Percentiles rank a stretch among this genome's conserved stretches.
Evolutionary conservation across 2,888 invertebrate species (phyloP).

Genomic region (Alitta virens): DNA sequence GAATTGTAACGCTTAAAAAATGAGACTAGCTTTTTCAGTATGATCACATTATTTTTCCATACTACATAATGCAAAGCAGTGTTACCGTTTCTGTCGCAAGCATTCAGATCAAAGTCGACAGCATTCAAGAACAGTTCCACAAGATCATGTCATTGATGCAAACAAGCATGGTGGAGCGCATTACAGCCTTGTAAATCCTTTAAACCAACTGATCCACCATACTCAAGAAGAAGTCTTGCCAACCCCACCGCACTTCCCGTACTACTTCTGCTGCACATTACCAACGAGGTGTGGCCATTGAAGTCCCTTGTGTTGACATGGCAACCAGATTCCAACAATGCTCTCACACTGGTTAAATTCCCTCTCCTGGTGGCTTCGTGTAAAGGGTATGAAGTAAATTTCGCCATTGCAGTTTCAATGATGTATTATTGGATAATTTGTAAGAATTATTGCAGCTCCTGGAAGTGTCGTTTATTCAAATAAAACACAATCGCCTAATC

Average conservation of each 20-base stretch:
- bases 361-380: constrained; percentile 45
- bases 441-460: too few species aligned
- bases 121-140: constrained; percentile 35
- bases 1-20: constrained; percentile 19
- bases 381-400: constrained; percentile 8
- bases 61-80: constrained; percentile 53
- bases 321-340: constrained; percentile 43
- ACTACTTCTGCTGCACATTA: constrained; percentile 47
- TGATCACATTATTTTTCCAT: constrained; percentile 34
- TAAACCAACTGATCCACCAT: constrained; percentile 39
- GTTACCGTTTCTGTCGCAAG: constrained; percentile 46
- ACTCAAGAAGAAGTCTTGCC: constrained; percentile 50
- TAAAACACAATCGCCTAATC: too few species aligned
- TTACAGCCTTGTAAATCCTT: constrained; percentile 46
- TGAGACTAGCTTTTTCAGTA: constrained; percentile 34
- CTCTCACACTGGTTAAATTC: constrained; percentile 49
- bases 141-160: constrained; percentile 42
- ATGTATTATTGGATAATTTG: too few species aligned
- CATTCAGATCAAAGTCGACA: constrained; percentile 49
- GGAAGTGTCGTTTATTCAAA: too few species aligned
- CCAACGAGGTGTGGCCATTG: constrained; percentile 45
- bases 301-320: constrained; percentile 41
- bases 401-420: constrained; percentile 23
- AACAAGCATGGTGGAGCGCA: constrained; percentile 51
- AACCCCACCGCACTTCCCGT: constrained; percentile 51